A percentile compares a stretch with the other conserved stretches of the same genome.
These are phyloP conservation scores for Abscondita cerata DNA, from an alignment of 2,888 invertebrate genomes.

Conservation along the genomic window DNA sequence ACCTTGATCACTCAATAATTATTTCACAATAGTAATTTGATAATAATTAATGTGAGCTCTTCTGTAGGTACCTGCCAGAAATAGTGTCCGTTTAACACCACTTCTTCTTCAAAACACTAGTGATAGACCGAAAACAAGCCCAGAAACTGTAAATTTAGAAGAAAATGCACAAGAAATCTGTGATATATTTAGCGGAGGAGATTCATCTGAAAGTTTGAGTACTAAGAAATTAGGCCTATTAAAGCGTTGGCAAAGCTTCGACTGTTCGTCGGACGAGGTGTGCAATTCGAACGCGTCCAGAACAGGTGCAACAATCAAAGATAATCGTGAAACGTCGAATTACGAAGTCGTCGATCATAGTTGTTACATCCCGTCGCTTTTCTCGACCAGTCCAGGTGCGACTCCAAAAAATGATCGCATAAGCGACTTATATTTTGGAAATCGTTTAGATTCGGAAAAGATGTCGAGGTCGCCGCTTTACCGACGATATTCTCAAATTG, in stretches of 20 bases:
- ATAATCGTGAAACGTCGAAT: constrained; percentile 34
- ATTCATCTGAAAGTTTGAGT: constrained; percentile 22
- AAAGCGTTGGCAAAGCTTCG: constrained; percentile 49
- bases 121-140: constrained; percentile 56
- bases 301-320: constrained; percentile 27
- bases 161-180: constrained; percentile 53
- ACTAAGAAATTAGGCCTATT: constrained; percentile 48
- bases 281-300: constrained; percentile 38
- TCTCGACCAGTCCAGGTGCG: constrained; percentile 48
- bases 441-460: constrained; percentile 40
- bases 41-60: not conserved
- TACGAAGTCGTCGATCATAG: constrained; percentile 47
- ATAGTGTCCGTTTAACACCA: constrained; percentile 51
- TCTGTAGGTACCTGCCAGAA: constrained; percentile 34
- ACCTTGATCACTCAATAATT: too few relatives aligned
- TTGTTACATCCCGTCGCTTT: constrained; percentile 49
- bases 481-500: constrained; percentile 40
- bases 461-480: constrained; percentile 48
- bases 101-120: constrained; percentile 51
- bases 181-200: constrained; percentile 31
- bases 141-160: constrained; percentile 54
- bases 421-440: constrained; percentile 50
- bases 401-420: constrained; percentile 48
- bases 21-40: too few relatives aligned
- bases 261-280: constrained; percentile 43